These are phyloP conservation scores for Heliconius eleuchia DNA, from an alignment of 1,140 invertebrate species.

Conservation along the genomic window DNA sequence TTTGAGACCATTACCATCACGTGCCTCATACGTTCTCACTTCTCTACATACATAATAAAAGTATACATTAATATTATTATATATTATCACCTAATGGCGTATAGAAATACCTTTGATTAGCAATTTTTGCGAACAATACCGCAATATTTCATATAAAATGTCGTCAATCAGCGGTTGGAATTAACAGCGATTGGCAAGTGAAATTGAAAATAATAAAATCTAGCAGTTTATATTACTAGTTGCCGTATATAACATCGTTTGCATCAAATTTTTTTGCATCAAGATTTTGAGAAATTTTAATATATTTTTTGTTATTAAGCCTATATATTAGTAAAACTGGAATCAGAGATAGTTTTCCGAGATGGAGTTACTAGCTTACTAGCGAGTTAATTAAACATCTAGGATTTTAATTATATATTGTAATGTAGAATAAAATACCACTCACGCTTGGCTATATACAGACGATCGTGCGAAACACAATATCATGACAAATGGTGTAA, in stretches of 20 bases:
- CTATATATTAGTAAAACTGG: too few species aligned
- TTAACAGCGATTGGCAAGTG: neutral
- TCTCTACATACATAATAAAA: neutral
- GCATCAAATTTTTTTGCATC: too few species aligned
- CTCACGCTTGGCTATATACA: neutral
- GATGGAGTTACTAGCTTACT: too few species aligned
- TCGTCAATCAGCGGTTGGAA: neutral
- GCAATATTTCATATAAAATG: neutral
- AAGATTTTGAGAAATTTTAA: too few species aligned
- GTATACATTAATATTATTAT: neutral
- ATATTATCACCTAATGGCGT: neutral
- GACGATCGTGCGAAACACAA: neutral
- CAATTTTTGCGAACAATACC: slow-evolving; percentile 4
- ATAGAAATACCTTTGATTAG: neutral
- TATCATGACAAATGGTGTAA: neutral
- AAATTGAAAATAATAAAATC: slow-evolving; percentile 4
- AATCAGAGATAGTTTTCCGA: too few species aligned
- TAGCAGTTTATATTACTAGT: too few species aligned
- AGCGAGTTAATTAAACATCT: too few species aligned
- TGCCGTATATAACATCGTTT: too few species aligned
- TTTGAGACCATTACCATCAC: neutral
- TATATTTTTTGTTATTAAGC: too few species aligned
- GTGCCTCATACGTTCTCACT: neutral
- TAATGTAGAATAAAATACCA: neutral
- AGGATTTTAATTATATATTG: too few species aligned